phyloP scores from a whole-genome alignment of 2,888 invertebrate species.

The Chydorus sphaericus region DNA sequence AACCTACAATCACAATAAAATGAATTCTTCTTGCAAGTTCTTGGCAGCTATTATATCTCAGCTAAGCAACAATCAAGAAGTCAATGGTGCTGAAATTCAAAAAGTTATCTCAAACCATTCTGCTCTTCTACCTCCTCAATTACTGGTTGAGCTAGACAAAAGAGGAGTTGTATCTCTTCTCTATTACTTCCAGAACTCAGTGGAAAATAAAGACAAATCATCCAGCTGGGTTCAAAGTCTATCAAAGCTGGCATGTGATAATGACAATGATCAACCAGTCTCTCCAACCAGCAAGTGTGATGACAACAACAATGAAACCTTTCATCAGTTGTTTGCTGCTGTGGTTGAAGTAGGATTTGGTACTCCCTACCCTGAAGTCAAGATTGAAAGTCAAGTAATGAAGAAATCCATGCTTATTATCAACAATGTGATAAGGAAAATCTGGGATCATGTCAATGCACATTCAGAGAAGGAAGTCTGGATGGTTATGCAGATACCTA shows the following conservation, averaged over 20 bases:
- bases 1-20: no score
- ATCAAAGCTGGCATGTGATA: not conserved
- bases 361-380: not conserved
- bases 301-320: no score
- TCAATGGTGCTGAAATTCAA: not conserved
- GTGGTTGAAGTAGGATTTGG: not conserved
- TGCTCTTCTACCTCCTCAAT: not conserved
- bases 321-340: not conserved
- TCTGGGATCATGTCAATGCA: not conserved
- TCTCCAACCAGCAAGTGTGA: no score
- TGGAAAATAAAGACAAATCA: not conserved
- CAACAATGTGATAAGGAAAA: not conserved
- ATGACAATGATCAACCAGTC: no score
- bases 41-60: not conserved
- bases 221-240: not conserved
- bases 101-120: not conserved
- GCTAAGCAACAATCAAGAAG: not conserved
- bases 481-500: no score
- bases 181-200: not conserved
- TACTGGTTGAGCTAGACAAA: not conserved
- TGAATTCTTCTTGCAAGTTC: no score
- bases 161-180: not conserved
- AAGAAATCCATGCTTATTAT: not conserved
- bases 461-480: not conserved
- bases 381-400: not conserved